These are phyloP conservation scores for Onthophagus taurus DNA, from an alignment of 1,140 invertebrate genomes.

Conservation along the genomic window DNA sequence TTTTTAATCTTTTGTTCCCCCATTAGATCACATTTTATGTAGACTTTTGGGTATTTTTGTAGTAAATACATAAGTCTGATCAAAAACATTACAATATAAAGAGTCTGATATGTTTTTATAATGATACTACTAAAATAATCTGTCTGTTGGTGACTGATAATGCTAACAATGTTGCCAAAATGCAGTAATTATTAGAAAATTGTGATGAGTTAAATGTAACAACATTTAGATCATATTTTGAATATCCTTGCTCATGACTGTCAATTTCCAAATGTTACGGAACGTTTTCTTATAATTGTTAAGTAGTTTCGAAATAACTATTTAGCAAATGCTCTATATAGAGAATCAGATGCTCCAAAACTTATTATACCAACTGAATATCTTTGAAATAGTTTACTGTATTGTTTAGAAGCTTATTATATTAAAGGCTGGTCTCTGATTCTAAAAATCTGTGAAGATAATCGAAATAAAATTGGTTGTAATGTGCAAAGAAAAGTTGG, in stretches of 20 bases:
- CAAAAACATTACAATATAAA: no score
- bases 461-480: neutral
- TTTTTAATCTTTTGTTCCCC: no score
- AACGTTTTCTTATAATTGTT: neutral
- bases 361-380: neutral
- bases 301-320: neutral
- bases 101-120: no score
- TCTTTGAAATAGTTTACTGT: neutral
- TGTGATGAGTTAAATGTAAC: neutral
- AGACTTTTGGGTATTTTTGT: no score
- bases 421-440: slow-evolving; percentile 1
- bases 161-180: neutral
- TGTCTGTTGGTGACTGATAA: neutral
- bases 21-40: no score
- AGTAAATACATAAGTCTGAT: no score
- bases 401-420: slow-evolving; percentile 1
- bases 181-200: neutral
- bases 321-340: neutral
- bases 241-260: neutral
- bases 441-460: neutral
- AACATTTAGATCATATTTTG: neutral
- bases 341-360: no score
- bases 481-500: neutral
- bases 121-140: no score
- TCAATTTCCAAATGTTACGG: slow-evolving; percentile 1